These are phyloP conservation scores for Pandemis cinnamomeana DNA, from an alignment of 2,888 invertebrate species.

Conservation along the genomic window DNA sequence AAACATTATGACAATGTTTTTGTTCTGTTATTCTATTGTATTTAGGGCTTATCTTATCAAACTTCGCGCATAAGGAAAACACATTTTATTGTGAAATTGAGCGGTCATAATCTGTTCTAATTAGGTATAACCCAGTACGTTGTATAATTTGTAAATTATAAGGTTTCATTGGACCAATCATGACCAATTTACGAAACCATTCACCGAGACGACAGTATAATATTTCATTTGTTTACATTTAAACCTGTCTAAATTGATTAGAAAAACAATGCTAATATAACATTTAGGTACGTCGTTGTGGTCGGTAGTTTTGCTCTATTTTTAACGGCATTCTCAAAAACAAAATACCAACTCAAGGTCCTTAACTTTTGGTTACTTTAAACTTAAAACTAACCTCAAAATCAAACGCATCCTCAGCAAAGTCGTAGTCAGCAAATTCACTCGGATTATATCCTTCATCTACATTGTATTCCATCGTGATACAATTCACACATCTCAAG, in stretches of 20 bases:
- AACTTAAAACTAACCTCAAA: slow-evolving; percentile 72
- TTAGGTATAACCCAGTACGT: too few relatives aligned
- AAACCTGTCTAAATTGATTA: too few relatives aligned
- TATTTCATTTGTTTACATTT: not conserved
- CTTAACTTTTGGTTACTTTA: not conserved
- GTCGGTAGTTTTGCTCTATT: not conserved
- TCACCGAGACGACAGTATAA: not conserved
- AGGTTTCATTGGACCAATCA: not conserved
- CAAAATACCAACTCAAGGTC: not conserved
- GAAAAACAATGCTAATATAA: not conserved
- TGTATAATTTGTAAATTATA: too few relatives aligned
- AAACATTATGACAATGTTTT: slow-evolving; percentile 1
- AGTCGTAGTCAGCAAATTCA: slow-evolving; percentile 75
- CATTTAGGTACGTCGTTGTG: not conserved
- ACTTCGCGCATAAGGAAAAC: not conserved
- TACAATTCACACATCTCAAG: slow-evolving; percentile 69
- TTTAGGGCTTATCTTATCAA: not conserved
- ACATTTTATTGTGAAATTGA: not conserved
- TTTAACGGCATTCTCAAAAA: not conserved
- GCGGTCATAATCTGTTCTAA: not conserved
- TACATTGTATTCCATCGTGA: slow-evolving; percentile 72
- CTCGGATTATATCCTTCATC: slow-evolving; percentile 72
- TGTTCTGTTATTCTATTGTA: not conserved
- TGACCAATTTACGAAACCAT: not conserved
- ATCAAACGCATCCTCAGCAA: slow-evolving; percentile 78